These are phyloP conservation scores for Typhlichthys subterraneus DNA, from an alignment of 2,797 vertebrate genomes.

Conservation along the genomic window DNA sequence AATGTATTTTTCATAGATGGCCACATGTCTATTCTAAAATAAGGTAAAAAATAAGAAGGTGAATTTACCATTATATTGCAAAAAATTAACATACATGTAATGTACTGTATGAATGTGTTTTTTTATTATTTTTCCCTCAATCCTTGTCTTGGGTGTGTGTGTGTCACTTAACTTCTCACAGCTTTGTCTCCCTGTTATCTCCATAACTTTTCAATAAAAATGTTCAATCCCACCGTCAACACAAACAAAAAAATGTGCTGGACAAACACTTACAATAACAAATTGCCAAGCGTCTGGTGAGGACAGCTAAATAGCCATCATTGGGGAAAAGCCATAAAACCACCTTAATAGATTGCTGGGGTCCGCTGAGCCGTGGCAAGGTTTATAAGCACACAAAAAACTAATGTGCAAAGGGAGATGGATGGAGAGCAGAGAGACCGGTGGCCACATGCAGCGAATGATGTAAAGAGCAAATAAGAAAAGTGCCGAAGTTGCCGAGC, in stretches of 20 bases:
- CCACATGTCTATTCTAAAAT: too few relatives aligned
- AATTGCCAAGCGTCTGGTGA: constrained; percentile 37
- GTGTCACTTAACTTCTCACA: too few relatives aligned
- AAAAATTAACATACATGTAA: too few relatives aligned
- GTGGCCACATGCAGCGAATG: constrained; percentile 53
- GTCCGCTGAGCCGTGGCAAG: constrained; percentile 45
- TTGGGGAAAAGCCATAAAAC: constrained; percentile 55
- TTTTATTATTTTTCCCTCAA: neutral
- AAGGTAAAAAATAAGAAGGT: too few relatives aligned
- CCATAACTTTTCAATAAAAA: constrained; percentile 50
- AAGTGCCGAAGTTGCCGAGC: constrained; percentile 47
- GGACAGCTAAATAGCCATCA: constrained; percentile 66
- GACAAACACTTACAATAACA: constrained; percentile 67
- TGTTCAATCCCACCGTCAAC: constrained; percentile 30
- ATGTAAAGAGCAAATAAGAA: constrained; percentile 62
- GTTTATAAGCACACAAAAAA: constrained; percentile 39
- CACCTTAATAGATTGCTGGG: constrained; percentile 55
- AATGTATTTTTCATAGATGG: constrained; percentile 26
- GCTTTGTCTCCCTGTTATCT: constrained; percentile 35
- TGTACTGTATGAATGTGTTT: neutral
- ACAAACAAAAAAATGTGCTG: constrained; percentile 45
- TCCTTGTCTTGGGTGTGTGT: too few relatives aligned
- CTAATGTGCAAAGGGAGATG: constrained; percentile 52
- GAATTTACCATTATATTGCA: too few relatives aligned
- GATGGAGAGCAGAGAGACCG: constrained; percentile 48